A percentile compares a stretch with the other conserved stretches of the same genome.
Conservation (phyloP, 2,797 vertebrate species). For the Sparidentex hasta region DNA sequence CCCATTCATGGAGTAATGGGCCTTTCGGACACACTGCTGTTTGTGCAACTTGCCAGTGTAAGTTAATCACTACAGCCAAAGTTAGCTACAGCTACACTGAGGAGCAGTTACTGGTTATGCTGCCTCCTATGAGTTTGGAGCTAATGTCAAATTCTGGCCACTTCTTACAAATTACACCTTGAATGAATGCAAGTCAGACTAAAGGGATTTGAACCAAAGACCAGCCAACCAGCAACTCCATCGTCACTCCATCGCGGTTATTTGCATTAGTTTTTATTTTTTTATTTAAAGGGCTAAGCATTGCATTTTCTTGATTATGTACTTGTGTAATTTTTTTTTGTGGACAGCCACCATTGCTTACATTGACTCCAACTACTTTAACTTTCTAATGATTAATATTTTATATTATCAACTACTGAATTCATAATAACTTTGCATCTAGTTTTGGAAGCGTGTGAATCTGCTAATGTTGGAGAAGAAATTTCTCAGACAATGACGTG, state of each 20-base stretch:
- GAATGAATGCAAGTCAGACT: background rate
- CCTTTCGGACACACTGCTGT: too few relatives aligned
- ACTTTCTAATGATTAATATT: background rate
- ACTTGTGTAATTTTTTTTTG: background rate
- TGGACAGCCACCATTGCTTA: background rate
- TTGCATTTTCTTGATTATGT: background rate
- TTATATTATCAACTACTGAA: background rate
- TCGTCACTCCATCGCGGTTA: background rate
- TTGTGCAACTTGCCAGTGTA: too few relatives aligned
- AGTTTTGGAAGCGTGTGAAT: constrained; percentile 5
- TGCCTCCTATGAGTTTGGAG: too few relatives aligned
- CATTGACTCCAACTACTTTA: background rate
- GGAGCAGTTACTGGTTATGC: too few relatives aligned
- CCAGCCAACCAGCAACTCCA: background rate
- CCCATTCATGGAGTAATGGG: too few relatives aligned
- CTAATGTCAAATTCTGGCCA: too few relatives aligned
- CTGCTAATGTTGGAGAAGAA: background rate
- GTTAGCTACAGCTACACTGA: too few relatives aligned
- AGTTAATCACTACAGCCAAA: too few relatives aligned
- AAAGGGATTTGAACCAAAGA: background rate
- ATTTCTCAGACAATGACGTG: background rate
- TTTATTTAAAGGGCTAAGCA: background rate
- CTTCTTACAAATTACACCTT: background rate
- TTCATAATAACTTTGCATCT: constrained; percentile 2
- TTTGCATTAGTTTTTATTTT: constrained; percentile 50